These are phyloP conservation scores for Himantopus leucocephalus DNA, from an alignment of 2,113 vertebrate genomes.

Conservation along the genomic window DNA sequence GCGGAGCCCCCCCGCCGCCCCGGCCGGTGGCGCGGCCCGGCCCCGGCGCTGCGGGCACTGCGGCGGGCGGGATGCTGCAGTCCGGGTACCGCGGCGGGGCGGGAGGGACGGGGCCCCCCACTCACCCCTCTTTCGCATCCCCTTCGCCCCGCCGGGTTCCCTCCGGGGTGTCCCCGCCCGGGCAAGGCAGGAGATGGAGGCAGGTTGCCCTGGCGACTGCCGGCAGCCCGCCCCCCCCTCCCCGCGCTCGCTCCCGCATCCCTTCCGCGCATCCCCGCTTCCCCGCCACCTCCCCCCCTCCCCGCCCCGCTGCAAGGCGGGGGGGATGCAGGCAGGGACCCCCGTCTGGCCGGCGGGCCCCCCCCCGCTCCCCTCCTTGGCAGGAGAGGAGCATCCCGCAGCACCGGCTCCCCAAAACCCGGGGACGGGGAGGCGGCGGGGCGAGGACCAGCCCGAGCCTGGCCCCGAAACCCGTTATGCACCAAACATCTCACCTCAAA, in stretches of 20 bases:
- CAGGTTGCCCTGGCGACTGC: slow-evolving; percentile 27
- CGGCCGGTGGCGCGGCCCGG: background rate
- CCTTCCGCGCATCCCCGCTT: background rate
- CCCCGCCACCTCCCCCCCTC: background rate
- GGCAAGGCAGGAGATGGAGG: background rate
- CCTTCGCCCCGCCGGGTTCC: background rate
- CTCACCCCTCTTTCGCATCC: background rate
- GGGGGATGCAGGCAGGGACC: background rate
- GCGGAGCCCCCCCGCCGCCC: background rate
- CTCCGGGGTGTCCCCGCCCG: background rate
- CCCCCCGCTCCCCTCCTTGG: too few species aligned
- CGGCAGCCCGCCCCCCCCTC: background rate
- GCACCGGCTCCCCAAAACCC: background rate
- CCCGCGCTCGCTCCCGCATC: background rate
- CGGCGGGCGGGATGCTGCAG: background rate
- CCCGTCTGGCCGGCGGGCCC: background rate
- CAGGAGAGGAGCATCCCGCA: background rate
- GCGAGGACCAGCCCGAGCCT: background rate
- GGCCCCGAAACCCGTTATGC: background rate
- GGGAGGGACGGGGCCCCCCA: background rate
- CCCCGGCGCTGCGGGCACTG: background rate
- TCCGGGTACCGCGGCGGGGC: background rate
- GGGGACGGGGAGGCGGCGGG: too few species aligned
- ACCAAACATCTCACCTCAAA: background rate
- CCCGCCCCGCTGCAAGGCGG: background rate